Evolutionary conservation across 2,113 vertebrate genomes (phyloP).

Genomic region (Myrmecophaga tridactyla): DNA sequence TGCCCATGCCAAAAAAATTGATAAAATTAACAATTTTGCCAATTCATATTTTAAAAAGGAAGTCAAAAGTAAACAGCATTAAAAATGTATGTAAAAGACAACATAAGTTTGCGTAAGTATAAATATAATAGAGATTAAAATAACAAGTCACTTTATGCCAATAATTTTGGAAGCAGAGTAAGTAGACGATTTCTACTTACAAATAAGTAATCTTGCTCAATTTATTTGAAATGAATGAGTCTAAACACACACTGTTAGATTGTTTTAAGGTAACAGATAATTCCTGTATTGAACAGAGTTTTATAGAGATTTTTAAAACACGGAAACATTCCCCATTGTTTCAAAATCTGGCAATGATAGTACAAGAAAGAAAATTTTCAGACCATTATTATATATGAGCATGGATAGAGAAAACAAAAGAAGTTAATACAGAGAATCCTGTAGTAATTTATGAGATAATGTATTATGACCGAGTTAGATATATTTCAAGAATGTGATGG

Average conservation of each 20-base stretch:
- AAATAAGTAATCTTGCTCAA: not conserved
- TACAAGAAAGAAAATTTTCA: not conserved
- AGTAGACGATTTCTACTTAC: not conserved
- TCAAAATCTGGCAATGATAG: not conserved
- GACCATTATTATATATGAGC: not conserved
- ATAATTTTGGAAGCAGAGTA: not conserved
- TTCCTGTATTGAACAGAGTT: not conserved
- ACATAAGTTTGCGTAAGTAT: no score
- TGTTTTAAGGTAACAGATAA: not conserved
- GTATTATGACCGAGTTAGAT: no score
- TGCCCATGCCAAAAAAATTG: no score
- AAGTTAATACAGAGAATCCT: not conserved
- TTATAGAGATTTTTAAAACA: not conserved
- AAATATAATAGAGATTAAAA: not conserved
- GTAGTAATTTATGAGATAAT: not conserved
- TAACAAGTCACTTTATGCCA: not conserved
- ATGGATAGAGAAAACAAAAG: not conserved
- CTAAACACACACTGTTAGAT: not conserved
- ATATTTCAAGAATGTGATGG: no score
- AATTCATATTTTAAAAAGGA: not conserved
- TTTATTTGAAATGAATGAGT: not conserved
- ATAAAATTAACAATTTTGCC: not conserved
- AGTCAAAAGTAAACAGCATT: not conserved
- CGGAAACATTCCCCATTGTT: not conserved
- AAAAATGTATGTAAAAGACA: no score